These are phyloP conservation scores for Delia radicum DNA, from an alignment of 1,140 invertebrate species.

Conservation along the genomic window DNA sequence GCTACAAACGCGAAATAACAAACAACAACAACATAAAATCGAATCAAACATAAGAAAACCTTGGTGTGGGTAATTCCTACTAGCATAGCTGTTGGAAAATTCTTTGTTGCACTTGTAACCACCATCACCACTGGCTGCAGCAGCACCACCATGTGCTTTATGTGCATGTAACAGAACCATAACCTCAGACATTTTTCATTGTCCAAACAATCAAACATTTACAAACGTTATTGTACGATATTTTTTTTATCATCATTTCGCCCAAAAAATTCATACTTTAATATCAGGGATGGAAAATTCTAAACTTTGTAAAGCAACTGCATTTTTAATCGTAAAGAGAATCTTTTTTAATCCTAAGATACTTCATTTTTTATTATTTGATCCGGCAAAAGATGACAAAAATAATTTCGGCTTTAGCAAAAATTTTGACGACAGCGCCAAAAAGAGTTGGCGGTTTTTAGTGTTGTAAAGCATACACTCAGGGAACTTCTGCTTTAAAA, in stretches of 20 bases:
- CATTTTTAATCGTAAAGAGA: too few species aligned
- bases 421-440: too few species aligned
- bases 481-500: too few species aligned
- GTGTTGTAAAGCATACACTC: too few species aligned
- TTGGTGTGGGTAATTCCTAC: conserved; percentile 1
- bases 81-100: background rate
- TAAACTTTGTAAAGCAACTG: too few species aligned
- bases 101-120: conserved; percentile 3
- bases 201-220: conserved; percentile 24
- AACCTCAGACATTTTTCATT: conserved; percentile 24
- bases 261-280: background rate
- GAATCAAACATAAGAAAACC: too few species aligned
- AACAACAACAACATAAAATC: background rate
- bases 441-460: too few species aligned
- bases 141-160: conserved; percentile 4
- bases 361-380: too few species aligned
- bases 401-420: too few species aligned
- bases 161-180: conserved; percentile 17
- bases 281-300: too few species aligned
- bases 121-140: background rate
- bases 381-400: too few species aligned
- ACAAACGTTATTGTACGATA: background rate
- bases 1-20: background rate
- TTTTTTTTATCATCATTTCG: background rate
- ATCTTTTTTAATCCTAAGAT: too few species aligned